Percentiles rank a stretch among this genome's conserved stretches.
phyloP scores from a whole-genome alignment of 2,113 vertebrate genomes.

The Sylvicapra grimmia region DNA sequence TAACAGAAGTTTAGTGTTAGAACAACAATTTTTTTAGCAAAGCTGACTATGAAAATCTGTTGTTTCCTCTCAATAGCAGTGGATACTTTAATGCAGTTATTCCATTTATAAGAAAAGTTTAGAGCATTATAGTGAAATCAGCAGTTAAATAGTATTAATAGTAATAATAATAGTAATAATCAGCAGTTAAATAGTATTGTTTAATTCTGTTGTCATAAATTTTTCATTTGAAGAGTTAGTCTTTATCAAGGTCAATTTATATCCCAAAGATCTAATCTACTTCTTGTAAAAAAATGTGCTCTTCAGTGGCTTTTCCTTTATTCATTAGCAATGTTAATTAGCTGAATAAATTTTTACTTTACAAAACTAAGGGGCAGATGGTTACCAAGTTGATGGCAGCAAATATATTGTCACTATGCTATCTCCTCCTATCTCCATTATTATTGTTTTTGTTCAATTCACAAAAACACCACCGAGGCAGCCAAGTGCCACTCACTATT shows the following conservation, averaged over 20 bases:
- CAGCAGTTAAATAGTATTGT: neutral
- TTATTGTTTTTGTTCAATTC: slow-evolving; percentile 16
- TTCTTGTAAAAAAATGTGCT: neutral
- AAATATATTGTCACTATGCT: neutral
- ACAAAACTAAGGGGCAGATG: neutral
- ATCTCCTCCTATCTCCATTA: neutral
- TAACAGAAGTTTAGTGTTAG: neutral
- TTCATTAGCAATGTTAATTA: slow-evolving; percentile 20
- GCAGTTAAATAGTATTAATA: neutral
- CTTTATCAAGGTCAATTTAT: neutral
- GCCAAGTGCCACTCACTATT: neutral
- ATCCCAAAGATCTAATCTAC: neutral
- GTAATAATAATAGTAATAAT: neutral
- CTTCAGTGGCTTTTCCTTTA: neutral
- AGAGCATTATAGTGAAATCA: neutral
- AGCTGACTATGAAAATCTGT: neutral
- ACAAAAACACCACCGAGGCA: neutral
- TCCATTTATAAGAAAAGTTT: neutral
- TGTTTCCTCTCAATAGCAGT: neutral
- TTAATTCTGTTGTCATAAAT: neutral
- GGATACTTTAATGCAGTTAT: neutral
- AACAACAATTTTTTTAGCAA: neutral
- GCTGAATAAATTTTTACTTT: neutral
- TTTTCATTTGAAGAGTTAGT: neutral
- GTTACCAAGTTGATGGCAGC: neutral